Conservation (phyloP, 2,797 vertebrate species). For the Tiaroga cobitis region DNA sequence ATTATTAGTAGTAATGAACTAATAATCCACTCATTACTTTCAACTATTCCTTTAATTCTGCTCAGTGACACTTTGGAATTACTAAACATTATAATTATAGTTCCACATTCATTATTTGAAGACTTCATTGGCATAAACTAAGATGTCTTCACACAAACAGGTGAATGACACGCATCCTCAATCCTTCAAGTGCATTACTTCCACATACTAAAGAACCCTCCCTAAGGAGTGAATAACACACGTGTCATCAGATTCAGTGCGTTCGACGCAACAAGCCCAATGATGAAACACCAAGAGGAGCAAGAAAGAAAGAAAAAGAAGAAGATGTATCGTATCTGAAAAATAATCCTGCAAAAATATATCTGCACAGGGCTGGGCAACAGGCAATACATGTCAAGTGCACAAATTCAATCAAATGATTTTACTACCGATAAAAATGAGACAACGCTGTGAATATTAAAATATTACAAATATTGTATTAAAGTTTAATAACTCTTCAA, state of each 20-base stretch:
- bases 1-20: too few species aligned
- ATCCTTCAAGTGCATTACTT: not conserved
- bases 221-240: not conserved
- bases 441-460: not conserved
- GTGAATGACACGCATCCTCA: not conserved
- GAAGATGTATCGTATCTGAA: not conserved
- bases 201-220: not conserved
- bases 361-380: not conserved
- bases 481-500: not conserved
- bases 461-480: not conserved
- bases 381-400: not conserved
- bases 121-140: not conserved
- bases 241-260: not conserved
- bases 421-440: not conserved
- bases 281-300: constrained; percentile 48
- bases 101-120: not conserved
- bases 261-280: constrained; percentile 43
- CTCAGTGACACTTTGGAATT: not conserved
- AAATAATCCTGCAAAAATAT: not conserved
- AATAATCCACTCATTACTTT: too few species aligned
- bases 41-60: not conserved
- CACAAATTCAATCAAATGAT: not conserved
- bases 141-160: constrained; percentile 1
- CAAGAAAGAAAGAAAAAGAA: constrained; percentile 43
- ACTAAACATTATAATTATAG: not conserved